Conservation (phyloP, 2,113 vertebrate genomes). For the Todiramphus chloris region DNA sequence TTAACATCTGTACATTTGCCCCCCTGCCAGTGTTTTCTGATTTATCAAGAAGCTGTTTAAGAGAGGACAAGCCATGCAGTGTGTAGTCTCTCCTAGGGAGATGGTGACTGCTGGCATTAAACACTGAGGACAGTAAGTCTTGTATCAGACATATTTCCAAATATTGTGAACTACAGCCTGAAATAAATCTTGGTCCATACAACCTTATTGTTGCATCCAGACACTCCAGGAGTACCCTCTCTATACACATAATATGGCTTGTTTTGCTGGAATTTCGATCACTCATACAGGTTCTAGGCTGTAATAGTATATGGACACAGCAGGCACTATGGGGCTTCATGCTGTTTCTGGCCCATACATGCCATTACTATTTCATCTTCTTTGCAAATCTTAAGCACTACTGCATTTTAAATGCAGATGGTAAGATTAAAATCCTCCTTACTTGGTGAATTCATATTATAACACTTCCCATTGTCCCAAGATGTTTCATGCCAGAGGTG, state of each 20-base stretch:
- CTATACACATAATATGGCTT: background rate
- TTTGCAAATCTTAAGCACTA: background rate
- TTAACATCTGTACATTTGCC: background rate
- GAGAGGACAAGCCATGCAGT: background rate
- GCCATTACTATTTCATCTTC: background rate
- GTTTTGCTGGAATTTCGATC: background rate
- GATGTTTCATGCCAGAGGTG: slow-evolving; percentile 53
- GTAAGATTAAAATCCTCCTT: background rate
- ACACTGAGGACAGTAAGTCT: background rate
- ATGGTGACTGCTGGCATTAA: background rate
- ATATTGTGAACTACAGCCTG: background rate
- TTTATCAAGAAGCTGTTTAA: background rate
- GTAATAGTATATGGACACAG: background rate
- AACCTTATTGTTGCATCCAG: background rate
- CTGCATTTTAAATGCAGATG: background rate
- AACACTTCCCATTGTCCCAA: slow-evolving; percentile 46
- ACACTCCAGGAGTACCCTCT: background rate
- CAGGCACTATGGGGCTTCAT: accelerated
- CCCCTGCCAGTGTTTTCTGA: background rate
- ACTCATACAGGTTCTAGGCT: background rate
- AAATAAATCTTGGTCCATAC: background rate
- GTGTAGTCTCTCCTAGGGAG: background rate
- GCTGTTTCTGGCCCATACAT: background rate
- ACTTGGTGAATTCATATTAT: background rate
- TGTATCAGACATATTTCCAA: background rate